Percentiles rank a stretch among this genome's conserved stretches.
phyloP scores from a whole-genome alignment of 2,113 vertebrate genomes.

The Equus quagga region DNA sequence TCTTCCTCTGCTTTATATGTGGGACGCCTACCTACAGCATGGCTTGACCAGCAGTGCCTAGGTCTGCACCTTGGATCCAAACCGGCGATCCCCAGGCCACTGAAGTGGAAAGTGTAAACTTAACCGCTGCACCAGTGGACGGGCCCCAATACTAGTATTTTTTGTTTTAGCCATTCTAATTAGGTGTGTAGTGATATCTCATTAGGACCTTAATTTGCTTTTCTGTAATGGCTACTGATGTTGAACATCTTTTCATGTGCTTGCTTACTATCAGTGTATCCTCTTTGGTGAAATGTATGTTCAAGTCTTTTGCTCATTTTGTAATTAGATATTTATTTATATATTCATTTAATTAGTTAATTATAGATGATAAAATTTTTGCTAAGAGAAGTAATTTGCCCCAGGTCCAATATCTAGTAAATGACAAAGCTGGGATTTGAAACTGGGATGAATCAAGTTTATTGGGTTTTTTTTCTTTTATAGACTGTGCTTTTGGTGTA shows the following conservation, averaged over 20 bases:
- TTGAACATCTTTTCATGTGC: neutral
- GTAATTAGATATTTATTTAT: neutral
- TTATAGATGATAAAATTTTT: neutral
- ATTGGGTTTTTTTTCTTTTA: neutral
- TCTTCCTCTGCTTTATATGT: no score
- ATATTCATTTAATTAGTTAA: no score
- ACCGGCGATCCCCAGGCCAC: no score
- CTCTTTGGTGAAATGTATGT: neutral
- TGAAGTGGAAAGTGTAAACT: no score
- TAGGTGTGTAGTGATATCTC: neutral
- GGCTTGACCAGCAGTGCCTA: no score
- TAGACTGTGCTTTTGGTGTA: neutral
- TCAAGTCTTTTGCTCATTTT: neutral
- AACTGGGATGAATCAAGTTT: neutral
- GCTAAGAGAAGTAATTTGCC: neutral
- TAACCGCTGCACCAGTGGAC: no score
- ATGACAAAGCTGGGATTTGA: neutral
- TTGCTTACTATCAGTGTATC: neutral
- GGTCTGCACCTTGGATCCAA: no score
- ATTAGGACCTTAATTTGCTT: neutral
- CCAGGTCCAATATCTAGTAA: neutral
- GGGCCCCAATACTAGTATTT: neutral
- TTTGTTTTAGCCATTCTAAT: neutral
- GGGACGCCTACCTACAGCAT: no score
- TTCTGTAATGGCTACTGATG: neutral